Conservation (phyloP, 1,140 invertebrate species). For the Armadillidium nasatum region DNA sequence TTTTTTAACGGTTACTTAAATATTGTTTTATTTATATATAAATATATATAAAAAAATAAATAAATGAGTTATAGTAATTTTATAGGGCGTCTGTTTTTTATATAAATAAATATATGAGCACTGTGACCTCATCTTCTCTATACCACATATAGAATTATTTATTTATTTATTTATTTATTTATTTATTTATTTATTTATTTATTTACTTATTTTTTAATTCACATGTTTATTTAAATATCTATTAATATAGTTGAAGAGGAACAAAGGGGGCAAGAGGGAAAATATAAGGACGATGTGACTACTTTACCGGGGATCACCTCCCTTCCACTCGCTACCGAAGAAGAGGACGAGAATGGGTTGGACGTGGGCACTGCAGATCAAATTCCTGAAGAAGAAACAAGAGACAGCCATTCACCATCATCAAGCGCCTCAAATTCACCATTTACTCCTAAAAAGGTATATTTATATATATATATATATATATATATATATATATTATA, state of each 20-base stretch:
- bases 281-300: background rate
- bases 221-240: background rate
- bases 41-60: no score
- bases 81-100: no score
- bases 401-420: background rate
- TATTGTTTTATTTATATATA: no score
- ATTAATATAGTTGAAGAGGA: constrained; percentile 1
- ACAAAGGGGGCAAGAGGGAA: background rate
- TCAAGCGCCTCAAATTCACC: background rate
- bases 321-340: background rate
- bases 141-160: no score
- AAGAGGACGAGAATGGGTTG: background rate
- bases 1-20: no score
- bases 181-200: no score
- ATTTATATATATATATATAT: background rate
- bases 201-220: no score
- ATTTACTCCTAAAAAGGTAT: background rate
- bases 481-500: constrained; percentile 10
- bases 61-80: no score
- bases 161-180: no score
- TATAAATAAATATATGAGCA: no score
- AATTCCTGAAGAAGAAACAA: background rate
- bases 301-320: background rate
- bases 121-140: no score
- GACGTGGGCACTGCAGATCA: background rate